Evolutionary conservation across 2,113 vertebrate genomes (phyloP).

Genomic region (Syrmaticus mikado): DNA sequence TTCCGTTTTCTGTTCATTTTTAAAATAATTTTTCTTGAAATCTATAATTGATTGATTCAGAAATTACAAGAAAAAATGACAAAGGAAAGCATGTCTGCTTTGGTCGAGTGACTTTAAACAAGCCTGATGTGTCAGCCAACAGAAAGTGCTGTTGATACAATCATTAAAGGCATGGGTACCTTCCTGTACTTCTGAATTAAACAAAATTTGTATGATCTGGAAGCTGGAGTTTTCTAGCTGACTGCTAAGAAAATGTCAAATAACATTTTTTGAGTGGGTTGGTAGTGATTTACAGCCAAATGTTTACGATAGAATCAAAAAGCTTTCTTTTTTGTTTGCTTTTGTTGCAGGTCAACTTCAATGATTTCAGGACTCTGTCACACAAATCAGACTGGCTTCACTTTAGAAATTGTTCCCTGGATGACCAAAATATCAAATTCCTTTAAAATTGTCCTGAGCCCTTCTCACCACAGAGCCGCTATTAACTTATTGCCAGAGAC

Average conservation of each 20-base stretch:
- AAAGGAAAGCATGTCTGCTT: constrained; percentile 34
- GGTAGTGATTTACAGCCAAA: constrained; percentile 31
- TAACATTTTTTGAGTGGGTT: constrained; percentile 27
- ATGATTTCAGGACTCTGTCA: constrained; percentile 21
- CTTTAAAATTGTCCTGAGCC: constrained; percentile 60
- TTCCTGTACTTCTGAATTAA: constrained; percentile 16
- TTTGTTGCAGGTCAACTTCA: constrained; percentile 18
- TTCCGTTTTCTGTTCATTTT: constrained; percentile 17
- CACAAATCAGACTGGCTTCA: neutral
- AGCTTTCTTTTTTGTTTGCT: neutral
- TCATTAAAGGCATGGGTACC: constrained; percentile 19
- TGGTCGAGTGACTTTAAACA: constrained; percentile 58
- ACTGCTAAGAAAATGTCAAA: constrained; percentile 46
- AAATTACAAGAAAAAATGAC: neutral
- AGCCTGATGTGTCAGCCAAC: constrained; percentile 47
- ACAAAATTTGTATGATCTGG: constrained; percentile 14
- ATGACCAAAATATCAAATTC: constrained; percentile 50
- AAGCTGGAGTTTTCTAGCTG: constrained; percentile 21
- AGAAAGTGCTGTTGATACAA: constrained; percentile 56
- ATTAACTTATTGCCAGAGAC: constrained; percentile 59
- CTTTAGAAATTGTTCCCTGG: constrained; percentile 56
- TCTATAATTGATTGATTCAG: constrained; percentile 69
- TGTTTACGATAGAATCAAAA: constrained; percentile 21
- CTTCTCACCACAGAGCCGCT: constrained; percentile 31
- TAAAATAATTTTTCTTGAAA: neutral